Evolutionary conservation across 2,113 vertebrate species (phyloP), one percentile per base, ranked within the genome.

Genomic region (Oncorhynchus keta): DNA sequence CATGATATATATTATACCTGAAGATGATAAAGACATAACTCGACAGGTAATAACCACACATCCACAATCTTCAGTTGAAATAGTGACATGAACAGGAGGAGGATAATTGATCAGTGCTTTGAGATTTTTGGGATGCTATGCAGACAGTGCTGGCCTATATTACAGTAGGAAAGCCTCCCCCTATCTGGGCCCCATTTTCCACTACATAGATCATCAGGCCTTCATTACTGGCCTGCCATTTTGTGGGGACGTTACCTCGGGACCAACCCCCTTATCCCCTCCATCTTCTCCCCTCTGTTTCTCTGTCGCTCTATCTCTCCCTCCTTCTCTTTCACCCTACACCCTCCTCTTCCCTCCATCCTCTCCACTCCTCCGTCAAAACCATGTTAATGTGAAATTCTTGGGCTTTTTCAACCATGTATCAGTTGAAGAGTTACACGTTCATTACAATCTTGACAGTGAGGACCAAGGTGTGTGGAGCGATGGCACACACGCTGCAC

Each of bases 221-320:
- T 91, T 87, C 86, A 90, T 91, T 90, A 90, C 87, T 80, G 79
- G 79, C 76, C 83, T 91, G 89, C 81, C 90, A 86, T 74, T 90
- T 85, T 82, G 83, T 78, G 68, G 67, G 85, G 85, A 81, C 76
- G 3, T 14, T 55, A 55, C 49, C 49, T 55, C 4, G 16, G 49
- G 1, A 55, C 49, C 14, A 55, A 18, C 12, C 49, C 12, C 4
- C 14, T 35, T 35, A 35, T 81, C 7, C 12, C 16, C 45, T 8
- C 51, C 35, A 39, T 39, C 35, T 39, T 39, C 32, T 35, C 32
- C 22, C 6, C 9, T 22, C 68, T 20, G 4, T 11, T 48, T 55
- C 39, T 28, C 3, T 28, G 3, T 28, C 28, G 28, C 62, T 13
- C 16, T 18, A 61, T 68, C 72, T 32, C 77, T 70, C 1, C 72